Evolutionary conservation across 2,888 invertebrate genomes (phyloP).

Genomic region (Griposia aprilina): DNA sequence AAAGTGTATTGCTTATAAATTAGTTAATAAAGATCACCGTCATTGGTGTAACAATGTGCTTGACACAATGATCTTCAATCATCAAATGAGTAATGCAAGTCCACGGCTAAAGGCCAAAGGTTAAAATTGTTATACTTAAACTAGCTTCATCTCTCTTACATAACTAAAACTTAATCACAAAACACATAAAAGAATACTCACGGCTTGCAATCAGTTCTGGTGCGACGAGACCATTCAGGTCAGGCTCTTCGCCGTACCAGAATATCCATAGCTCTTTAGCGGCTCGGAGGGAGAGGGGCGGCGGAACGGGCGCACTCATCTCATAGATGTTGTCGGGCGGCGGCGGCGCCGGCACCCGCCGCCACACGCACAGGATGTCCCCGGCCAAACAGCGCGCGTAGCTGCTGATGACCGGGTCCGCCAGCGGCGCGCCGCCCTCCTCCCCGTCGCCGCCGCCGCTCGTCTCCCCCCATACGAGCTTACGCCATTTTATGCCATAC

Average conservation of each 20-base stretch:
- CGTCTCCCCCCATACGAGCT: slow-evolving; percentile 95
- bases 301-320: slow-evolving; percentile 89
- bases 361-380: slow-evolving; percentile 99
- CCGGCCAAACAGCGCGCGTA: slow-evolving; percentile 97
- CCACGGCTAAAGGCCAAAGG: slow-evolving; percentile 11
- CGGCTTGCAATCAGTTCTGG: slow-evolving; percentile 96
- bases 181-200: slow-evolving; percentile 88
- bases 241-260: slow-evolving; percentile 99
- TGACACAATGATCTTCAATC: slow-evolving; percentile 16
- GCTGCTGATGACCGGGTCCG: slow-evolving; percentile 97
- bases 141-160: background rate
- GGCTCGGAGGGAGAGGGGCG: slow-evolving; percentile 95
- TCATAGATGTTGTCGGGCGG: slow-evolving; percentile 86
- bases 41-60: background rate
- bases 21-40: slow-evolving; percentile 2
- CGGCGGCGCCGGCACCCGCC: slow-evolving; percentile 93
- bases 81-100: slow-evolving; percentile 11
- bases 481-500: slow-evolving; percentile 99
- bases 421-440: slow-evolving; percentile 93
- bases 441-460: slow-evolving; percentile 86
- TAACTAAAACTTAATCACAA: background rate
- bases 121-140: background rate
- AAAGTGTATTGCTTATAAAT: background rate
- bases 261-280: slow-evolving; percentile 99
- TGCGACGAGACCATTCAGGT: slow-evolving; percentile 95